A percentile compares a stretch with the other conserved stretches of the same genome.
Conservation (phyloP, 2,888 invertebrate species). For the Tachystola acroxantha region DNA sequence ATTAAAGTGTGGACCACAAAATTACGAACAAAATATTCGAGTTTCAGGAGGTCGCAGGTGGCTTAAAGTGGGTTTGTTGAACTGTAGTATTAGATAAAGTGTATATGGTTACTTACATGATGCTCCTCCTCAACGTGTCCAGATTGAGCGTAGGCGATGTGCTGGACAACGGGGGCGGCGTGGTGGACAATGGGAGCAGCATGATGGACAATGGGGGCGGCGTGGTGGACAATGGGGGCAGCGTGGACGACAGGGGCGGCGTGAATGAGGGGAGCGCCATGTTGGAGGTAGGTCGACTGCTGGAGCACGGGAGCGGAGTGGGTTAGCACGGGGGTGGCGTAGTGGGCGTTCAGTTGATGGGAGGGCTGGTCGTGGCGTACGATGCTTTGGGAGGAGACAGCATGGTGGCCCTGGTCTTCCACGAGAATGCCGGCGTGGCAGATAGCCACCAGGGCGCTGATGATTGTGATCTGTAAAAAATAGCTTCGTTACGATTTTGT, state of each 20-base stretch:
- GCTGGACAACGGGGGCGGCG: constrained; percentile 27
- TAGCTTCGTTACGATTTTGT: too few relatives aligned
- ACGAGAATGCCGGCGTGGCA: constrained; percentile 63
- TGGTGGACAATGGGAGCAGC: constrained; percentile 34
- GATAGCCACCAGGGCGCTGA: constrained; percentile 59
- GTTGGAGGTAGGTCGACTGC: constrained; percentile 11
- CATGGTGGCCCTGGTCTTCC: constrained; percentile 47
- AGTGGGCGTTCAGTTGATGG: constrained; percentile 36
- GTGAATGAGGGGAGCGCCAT: constrained; percentile 11
- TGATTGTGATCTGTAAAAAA: constrained; percentile 50
- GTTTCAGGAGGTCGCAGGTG: too few relatives aligned
- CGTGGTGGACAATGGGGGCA: constrained; percentile 7
- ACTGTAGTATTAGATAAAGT: too few relatives aligned
- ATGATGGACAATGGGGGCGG: constrained; percentile 19
- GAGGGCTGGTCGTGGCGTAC: constrained; percentile 54
- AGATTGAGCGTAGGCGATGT: constrained; percentile 29
- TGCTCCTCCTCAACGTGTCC: constrained; percentile 37
- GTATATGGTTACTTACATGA: constrained; percentile 2
- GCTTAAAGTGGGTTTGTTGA: too few relatives aligned
- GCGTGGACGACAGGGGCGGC: constrained; percentile 11
- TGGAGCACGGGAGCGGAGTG: constrained; percentile 21
- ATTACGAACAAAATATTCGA: too few relatives aligned
- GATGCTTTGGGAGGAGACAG: constrained; percentile 66
- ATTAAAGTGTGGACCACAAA: too few relatives aligned
- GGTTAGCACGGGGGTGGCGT: constrained; percentile 18